phyloP scores from a whole-genome alignment of 2,797 vertebrate genomes.

The Enteromius unitaeniatus region DNA sequence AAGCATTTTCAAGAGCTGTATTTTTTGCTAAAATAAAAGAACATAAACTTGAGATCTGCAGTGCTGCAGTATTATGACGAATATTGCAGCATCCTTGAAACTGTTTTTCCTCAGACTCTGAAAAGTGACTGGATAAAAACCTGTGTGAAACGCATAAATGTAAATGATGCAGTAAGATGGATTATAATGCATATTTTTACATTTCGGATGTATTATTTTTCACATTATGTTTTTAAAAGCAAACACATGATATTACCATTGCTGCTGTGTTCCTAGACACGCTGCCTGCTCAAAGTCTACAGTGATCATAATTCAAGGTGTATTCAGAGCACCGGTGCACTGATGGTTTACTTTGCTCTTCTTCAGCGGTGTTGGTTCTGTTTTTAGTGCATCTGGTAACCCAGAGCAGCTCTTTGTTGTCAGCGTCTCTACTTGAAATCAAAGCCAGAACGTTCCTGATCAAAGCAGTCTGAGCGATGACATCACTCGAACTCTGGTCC shows the following conservation, averaged over 20 bases:
- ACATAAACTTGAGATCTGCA: background rate
- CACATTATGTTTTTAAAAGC: background rate
- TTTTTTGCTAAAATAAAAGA: background rate
- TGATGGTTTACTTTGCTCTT: background rate
- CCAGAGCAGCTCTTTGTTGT: background rate
- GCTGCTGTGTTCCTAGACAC: background rate
- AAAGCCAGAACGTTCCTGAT: slow-evolving; percentile 58
- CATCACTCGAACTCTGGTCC: slow-evolving; percentile 82
- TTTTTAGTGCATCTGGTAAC: background rate
- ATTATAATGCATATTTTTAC: background rate
- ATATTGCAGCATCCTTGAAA: background rate
- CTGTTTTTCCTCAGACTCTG: too few relatives aligned
- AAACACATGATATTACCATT: background rate
- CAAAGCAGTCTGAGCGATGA: slow-evolving; percentile 79
- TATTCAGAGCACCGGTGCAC: background rate
- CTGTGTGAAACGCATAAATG: background rate
- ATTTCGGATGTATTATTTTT: background rate
- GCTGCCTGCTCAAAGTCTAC: too few relatives aligned
- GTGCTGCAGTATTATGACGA: background rate
- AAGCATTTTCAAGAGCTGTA: background rate
- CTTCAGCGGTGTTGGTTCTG: background rate
- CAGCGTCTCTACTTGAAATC: background rate
- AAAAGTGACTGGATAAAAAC: background rate
- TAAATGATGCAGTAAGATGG: background rate
- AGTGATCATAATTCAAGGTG: background rate